Percentiles rank a stretch among this genome's conserved stretches.
Evolutionary conservation across 2,888 invertebrate genomes (phyloP).

Genomic region (Drosophila robusta): DNA sequence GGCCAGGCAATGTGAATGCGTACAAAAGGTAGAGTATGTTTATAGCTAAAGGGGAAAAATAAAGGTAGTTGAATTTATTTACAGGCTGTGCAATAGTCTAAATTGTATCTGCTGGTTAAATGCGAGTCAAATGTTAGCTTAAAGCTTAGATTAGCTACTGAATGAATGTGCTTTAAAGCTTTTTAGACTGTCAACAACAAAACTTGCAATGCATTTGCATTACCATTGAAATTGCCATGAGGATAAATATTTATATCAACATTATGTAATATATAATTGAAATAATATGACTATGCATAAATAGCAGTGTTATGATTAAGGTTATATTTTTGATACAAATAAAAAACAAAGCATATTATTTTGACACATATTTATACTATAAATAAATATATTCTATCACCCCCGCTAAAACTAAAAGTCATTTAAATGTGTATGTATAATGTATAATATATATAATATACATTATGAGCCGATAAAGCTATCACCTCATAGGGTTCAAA

Average conservation of each 20-base stretch:
- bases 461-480: constrained; percentile 15
- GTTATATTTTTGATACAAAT: no score
- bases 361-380: no score
- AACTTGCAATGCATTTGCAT: not conserved
- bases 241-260: not conserved
- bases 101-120: no score
- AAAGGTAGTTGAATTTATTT: not conserved
- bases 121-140: not conserved
- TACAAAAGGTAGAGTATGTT: not conserved
- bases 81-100: not conserved
- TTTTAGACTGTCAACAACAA: not conserved
- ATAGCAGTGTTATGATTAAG: no score
- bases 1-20: not conserved
- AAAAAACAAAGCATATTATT: no score
- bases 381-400: not conserved
- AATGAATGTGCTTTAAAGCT: no score
- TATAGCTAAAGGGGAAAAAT: not conserved
- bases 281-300: no score
- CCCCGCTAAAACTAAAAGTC: not conserved
- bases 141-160: not conserved
- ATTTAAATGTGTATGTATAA: not conserved
- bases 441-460: not conserved
- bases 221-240: not conserved
- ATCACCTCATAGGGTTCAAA: constrained; percentile 7
- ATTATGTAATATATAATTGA: not conserved